Percentiles rank a stretch among this genome's conserved stretches.
These are phyloP conservation scores for Cyclopterus lumpus DNA, from an alignment of 2,797 vertebrate species.

Conservation along the genomic window DNA sequence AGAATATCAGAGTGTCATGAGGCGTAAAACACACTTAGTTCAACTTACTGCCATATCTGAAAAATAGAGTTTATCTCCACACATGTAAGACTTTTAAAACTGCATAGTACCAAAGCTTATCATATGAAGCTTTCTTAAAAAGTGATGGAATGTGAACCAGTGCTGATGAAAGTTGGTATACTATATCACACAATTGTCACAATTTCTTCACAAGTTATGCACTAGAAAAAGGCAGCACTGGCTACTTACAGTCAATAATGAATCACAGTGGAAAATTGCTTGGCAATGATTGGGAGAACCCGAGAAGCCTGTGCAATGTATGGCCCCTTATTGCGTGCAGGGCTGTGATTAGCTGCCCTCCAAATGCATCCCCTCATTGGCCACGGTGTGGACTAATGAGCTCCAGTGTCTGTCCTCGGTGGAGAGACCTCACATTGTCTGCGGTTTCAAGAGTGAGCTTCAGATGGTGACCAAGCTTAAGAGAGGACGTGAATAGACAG, in stretches of 20 bases:
- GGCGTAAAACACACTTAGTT: background rate
- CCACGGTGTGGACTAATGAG: conserved; percentile 57
- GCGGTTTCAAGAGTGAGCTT: conserved; percentile 73
- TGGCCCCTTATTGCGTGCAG: conserved; percentile 54
- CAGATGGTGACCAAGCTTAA: conserved; percentile 71
- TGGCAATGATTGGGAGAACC: conserved; percentile 51
- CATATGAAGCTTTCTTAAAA: no score
- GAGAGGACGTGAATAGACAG: conserved; percentile 76
- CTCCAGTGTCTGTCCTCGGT: conserved; percentile 60
- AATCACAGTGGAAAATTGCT: conserved; percentile 54
- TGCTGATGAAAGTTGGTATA: no score
- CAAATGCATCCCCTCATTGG: conserved; percentile 69
- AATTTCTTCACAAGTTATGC: background rate
- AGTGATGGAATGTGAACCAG: no score
- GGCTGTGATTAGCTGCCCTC: conserved; percentile 56
- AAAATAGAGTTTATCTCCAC: background rate
- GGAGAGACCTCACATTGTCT: conserved; percentile 75
- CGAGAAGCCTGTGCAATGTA: conserved; percentile 56
- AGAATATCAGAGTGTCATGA: no score
- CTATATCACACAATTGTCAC: background rate
- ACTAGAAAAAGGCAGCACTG: background rate
- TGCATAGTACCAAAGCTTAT: no score
- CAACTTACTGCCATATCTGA: background rate
- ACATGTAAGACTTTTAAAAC: no score
- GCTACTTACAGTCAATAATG: conserved; percentile 24